Evolutionary conservation across 2,113 vertebrate species (phyloP).

Genomic region (Drymodes brunneopygia): DNA sequence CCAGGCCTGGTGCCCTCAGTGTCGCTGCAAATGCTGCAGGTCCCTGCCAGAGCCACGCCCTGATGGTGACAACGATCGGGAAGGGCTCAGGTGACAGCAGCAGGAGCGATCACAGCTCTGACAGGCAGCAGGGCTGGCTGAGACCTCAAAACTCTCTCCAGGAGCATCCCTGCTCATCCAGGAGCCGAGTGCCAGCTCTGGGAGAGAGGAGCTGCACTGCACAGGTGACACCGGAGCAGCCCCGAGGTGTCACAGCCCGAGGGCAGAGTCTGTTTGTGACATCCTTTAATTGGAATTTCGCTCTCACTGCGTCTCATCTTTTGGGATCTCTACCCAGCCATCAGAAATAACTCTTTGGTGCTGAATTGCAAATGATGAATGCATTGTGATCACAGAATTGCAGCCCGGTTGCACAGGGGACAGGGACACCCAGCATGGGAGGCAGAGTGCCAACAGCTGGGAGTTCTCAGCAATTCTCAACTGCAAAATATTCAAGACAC

Average conservation of each 20-base stretch:
- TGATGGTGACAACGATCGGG: fast-evolving
- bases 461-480: neutral
- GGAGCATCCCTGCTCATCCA: neutral
- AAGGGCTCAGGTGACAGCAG: neutral
- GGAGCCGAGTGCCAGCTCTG: neutral
- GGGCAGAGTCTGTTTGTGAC: fast-evolving
- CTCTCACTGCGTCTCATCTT: neutral
- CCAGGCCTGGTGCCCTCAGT: neutral
- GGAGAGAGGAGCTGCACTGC: no score
- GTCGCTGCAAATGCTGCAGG: neutral
- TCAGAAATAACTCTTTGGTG: neutral
- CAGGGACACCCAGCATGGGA: fast-evolving
- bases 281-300: neutral
- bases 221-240: neutral
- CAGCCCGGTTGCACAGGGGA: neutral
- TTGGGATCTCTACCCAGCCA: neutral
- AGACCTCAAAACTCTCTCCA: fast-evolving
- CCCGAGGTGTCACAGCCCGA: fast-evolving
- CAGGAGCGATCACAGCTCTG: neutral
- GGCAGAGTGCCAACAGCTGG: neutral
- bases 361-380: neutral
- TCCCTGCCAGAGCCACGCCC: fast-evolving
- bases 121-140: no score
- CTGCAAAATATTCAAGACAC: neutral
- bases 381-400: neutral